Conservation (phyloP, 2,888 invertebrate genomes). For the Eilema sororculum region DNA sequence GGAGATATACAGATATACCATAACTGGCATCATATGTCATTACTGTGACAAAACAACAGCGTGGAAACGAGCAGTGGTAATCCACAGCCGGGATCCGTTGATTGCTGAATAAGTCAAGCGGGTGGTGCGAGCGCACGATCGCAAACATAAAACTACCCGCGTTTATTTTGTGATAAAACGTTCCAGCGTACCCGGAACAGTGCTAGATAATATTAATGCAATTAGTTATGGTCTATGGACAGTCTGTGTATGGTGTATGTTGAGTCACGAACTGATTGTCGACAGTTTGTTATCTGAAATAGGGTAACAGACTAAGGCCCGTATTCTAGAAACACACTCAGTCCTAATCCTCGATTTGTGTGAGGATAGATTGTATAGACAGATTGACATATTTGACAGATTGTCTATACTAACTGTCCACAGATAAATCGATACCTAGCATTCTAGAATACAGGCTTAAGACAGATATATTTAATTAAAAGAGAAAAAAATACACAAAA, state of each 20-base stretch:
- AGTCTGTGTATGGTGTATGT: not conserved
- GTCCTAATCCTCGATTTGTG: too few relatives aligned
- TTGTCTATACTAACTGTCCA: too few relatives aligned
- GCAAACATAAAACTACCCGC: conserved; percentile 50
- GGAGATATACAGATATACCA: conserved; percentile 30
- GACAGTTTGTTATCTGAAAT: too few relatives aligned
- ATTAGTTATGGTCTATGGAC: not conserved
- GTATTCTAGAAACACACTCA: too few relatives aligned
- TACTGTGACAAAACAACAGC: conserved; percentile 51
- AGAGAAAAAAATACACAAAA: too few relatives aligned
- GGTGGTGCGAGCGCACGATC: conserved; percentile 51
- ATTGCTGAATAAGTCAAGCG: conserved; percentile 55
- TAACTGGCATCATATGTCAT: conserved; percentile 39
- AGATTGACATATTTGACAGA: too few relatives aligned
- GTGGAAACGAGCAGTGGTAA: conserved; percentile 39
- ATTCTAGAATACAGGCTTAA: too few relatives aligned
- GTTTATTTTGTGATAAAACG: conserved; percentile 43
- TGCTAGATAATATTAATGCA: not conserved
- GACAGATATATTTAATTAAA: too few relatives aligned
- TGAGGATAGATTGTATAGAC: too few relatives aligned
- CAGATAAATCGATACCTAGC: too few relatives aligned
- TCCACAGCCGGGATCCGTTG: conserved; percentile 41
- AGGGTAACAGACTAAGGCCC: too few relatives aligned
- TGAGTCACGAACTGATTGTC: not conserved
- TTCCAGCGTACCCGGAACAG: not conserved